Conservation (phyloP, 2,113 vertebrate genomes). For the Andinoacara biseriatus region DNA sequence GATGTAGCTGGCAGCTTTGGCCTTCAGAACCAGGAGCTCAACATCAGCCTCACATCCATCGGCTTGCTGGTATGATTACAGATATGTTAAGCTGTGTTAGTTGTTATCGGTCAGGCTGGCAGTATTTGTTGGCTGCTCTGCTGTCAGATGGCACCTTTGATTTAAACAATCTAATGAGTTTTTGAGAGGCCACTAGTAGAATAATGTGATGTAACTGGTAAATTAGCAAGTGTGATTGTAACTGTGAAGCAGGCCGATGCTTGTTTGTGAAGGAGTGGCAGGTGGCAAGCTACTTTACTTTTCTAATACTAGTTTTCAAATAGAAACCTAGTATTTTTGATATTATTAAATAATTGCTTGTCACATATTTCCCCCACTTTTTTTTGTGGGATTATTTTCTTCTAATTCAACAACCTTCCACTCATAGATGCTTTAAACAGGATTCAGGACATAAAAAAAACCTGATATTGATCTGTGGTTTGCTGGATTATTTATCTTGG, state of each 20-base stretch:
- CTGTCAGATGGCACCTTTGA: not conserved
- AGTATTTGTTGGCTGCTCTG: not conserved
- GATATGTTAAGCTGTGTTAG: not conserved
- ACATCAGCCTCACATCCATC: constrained; percentile 99
- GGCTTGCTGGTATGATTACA: constrained; percentile 89
- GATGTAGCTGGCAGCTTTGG: constrained; percentile 98
- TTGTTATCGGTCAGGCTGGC: not conserved
- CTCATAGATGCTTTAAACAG: constrained; percentile 9
- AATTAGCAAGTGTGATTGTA: not conserved
- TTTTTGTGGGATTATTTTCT: not conserved
- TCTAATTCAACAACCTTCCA: constrained; percentile 18
- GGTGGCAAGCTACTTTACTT: not conserved
- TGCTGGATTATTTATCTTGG: constrained; percentile 41
- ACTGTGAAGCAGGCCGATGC: not conserved
- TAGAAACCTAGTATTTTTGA: not conserved
- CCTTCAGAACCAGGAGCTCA: constrained; percentile 98
- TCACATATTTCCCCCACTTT: not conserved
- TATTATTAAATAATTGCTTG: not conserved
- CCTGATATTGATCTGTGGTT: constrained; percentile 54
- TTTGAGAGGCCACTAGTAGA: not conserved
- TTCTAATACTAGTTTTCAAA: not conserved
- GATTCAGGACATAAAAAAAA: constrained; percentile 44
- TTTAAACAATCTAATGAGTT: not conserved
- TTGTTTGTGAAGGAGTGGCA: not conserved
- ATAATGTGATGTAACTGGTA: not conserved